Percentiles rank a stretch among this genome's conserved stretches.
These are phyloP conservation scores for Lagria hirta DNA, from an alignment of 2,888 invertebrate species.

Conservation along the genomic window DNA sequence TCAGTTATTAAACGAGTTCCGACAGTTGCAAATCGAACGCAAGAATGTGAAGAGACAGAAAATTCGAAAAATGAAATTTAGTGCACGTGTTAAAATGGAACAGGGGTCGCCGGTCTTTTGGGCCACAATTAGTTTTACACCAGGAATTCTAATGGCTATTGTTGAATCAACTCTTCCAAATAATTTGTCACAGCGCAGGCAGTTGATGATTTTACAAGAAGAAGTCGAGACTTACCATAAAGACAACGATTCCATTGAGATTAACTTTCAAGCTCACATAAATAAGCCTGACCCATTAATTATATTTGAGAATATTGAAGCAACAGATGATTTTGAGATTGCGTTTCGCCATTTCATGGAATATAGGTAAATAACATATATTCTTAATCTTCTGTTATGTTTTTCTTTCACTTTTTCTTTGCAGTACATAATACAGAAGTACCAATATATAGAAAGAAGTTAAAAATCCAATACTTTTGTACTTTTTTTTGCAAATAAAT, in stretches of 20 bases:
- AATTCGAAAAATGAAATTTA: background rate
- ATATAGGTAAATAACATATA: constrained; percentile 8
- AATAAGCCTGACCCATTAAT: constrained; percentile 6
- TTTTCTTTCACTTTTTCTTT: constrained; percentile 9
- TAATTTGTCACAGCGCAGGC: constrained; percentile 9
- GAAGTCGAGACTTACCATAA: constrained; percentile 8
- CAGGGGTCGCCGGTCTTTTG: constrained; percentile 1
- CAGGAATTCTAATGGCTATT: constrained; percentile 3
- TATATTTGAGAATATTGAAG: constrained; percentile 8
- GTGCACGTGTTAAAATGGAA: constrained; percentile 1
- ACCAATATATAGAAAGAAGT: constrained; percentile 2
- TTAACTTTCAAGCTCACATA: constrained; percentile 6
- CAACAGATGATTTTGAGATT: constrained; percentile 8
- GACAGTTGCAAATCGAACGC: too few species aligned
- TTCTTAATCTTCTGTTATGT: background rate
- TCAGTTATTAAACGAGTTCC: too few species aligned
- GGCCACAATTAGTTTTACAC: constrained; percentile 8
- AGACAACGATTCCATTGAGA: constrained; percentile 6
- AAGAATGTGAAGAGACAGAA: too few species aligned
- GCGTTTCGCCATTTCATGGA: constrained; percentile 8
- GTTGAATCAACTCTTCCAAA: constrained; percentile 10
- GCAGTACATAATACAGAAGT: constrained; percentile 6
- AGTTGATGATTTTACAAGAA: constrained; percentile 8
- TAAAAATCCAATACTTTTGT: constrained; percentile 5
- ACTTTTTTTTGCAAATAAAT: constrained; percentile 5